Evolutionary conservation across 1,140 invertebrate species (phyloP), one percentile per base, ranked within the genome.

Genomic region (Camponotus vicinus): DNA sequence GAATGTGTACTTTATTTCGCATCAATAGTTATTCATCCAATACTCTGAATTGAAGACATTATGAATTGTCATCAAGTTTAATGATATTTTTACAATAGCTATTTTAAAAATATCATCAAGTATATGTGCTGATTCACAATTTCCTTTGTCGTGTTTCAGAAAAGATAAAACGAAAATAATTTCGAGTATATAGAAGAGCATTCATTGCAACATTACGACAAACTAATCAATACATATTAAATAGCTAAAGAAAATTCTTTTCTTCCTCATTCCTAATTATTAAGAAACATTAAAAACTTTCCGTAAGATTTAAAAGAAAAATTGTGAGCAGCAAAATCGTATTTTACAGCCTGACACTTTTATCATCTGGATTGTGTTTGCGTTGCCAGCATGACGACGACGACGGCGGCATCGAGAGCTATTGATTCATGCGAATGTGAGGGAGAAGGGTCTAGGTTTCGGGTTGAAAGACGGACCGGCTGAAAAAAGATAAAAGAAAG

Each of bases 391-490:
- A 89, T 90, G 87, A 89, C 79, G 90, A 90, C 85, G 89, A 90
- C 90, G 90, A 89, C 77, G 89, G 89, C 93, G 92, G 89, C 91
- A 93, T 94, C 93, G 95, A 95, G 95, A 96, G 95, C 94, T 95
- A 93, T 93, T 93, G 90, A 92, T 92, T 96, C 95, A 96, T 94
- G 96, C 94, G 92, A 95, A 93, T 91, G 95, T 94, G 91, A 96
- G 94, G 95, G 96, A 96, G 93, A 97, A 96, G 73, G 96, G 96
- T 95, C 96, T 94, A 86, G 96, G 96, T 95, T 96, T 96, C 88
- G 96, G 94, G 95, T 96, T 96, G 95, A 96, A 96, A 93, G 96
- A 95, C 94, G 95, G 95, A 94, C 94, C 94, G 93, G 96, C 96
- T 96, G 96, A 95, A 96, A 96, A 95, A 94, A 94, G 93, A 95